Evolutionary conservation across 2,888 invertebrate genomes (phyloP), one percentile per base, ranked within the genome.

Genomic region (Drosophila emarginata): DNA sequence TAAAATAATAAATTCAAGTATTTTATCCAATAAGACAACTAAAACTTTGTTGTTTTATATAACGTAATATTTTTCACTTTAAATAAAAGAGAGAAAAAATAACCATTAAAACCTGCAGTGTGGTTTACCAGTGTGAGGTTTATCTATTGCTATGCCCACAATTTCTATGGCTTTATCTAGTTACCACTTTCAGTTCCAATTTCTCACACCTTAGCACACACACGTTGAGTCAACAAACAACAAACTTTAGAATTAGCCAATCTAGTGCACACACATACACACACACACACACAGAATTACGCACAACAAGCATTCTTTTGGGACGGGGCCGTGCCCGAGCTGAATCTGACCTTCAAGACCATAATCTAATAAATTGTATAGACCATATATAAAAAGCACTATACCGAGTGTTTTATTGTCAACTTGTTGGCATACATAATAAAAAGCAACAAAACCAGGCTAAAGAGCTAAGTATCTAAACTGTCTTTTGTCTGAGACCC

Each of bases 331-430:
- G 37, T 23, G 56, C 36, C 28, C 18, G 62, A 50, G 53, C 12
- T 74, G 67, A 67, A 63, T 69, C 70, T 84, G 84, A 85, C 87
- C 84, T 85, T 85, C 87, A 87, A 67, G 82, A 74, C 74, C 81
- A 83, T 87, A 84, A 82, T 80, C 82, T 79, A 84, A 87, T 84
- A 84, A 84, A 84, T 84, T 80, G 70, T 78, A 78, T 72, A 85
- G 75, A 75, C 65, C 71, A 51, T 71, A 86, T 83, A 76, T 79
- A 83, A 80, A 82, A 81, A 67, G 52, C 66, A 73, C 73, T 79
- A 77, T 71, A 59, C 62, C 75, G 87, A 87, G 84, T 84, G 87
- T 87, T 84, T 84, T 84, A 84, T 84, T 78, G 73, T 45, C 45
- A 45, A 21, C 45, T 45, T 69, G 70, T 45, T 69, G 70, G 70